Conservation (phyloP, 2,797 vertebrate genomes). For the Mastacembelus armatus region DNA sequence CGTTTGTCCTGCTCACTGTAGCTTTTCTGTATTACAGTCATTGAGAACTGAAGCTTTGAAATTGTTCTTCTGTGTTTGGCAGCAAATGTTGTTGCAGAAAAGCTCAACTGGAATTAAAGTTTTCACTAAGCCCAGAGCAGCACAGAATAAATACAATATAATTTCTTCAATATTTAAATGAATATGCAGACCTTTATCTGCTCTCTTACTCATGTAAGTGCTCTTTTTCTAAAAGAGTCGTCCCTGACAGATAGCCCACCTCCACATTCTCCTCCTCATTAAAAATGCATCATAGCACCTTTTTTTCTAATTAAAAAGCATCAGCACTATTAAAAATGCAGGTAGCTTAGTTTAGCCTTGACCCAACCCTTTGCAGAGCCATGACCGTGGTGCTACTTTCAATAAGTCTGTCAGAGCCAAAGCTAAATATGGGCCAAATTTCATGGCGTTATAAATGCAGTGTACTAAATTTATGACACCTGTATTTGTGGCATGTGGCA, state of each 20-base stretch:
- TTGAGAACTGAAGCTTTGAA: conserved; percentile 9
- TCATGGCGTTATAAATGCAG: conserved; percentile 47
- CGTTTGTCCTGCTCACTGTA: neutral
- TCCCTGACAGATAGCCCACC: conserved; percentile 13
- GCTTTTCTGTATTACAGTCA: conserved; percentile 5
- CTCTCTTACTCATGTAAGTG: neutral
- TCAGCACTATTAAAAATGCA: conserved; percentile 46
- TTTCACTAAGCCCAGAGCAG: conserved; percentile 4
- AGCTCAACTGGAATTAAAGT: conserved; percentile 19
- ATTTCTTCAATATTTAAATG: conserved; percentile 25
- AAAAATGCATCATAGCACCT: conserved; percentile 33
- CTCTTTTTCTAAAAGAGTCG: conserved; percentile 24
- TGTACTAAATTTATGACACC: conserved; percentile 36
- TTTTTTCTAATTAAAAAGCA: conserved; percentile 35
- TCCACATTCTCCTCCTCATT: conserved; percentile 2
- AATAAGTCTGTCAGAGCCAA: conserved; percentile 18
- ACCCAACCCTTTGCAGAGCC: conserved; percentile 41
- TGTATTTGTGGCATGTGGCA: neutral
- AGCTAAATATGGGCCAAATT: conserved; percentile 56
- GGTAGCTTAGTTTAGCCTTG: conserved; percentile 39
- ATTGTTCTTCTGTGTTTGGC: conserved; percentile 21
- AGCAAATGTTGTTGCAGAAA: conserved; percentile 3
- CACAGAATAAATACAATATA: conserved; percentile 26
- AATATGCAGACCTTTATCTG: conserved; percentile 7
- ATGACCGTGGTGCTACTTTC: conserved; percentile 31